Evolutionary conservation across 2,113 vertebrate genomes (phyloP).

Genomic region (Varanus salvator): DNA sequence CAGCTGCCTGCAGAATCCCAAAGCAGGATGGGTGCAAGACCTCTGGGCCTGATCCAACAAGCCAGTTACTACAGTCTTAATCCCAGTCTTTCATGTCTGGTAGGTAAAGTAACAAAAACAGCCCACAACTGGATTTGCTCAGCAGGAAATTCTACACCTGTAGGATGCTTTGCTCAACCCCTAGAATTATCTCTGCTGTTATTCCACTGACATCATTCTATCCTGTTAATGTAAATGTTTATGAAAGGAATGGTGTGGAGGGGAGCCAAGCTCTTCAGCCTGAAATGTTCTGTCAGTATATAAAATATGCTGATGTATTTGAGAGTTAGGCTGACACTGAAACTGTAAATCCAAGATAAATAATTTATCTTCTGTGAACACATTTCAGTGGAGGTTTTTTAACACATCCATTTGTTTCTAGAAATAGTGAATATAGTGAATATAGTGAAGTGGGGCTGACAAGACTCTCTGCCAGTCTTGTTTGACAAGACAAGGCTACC

Average conservation of each 20-base stretch:
- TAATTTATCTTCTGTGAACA: conserved; percentile 86
- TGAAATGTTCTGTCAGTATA: conserved; percentile 78
- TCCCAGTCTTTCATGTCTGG: background rate
- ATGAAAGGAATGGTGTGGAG: conserved; percentile 56
- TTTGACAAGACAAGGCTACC: background rate
- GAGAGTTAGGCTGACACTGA: conserved; percentile 79
- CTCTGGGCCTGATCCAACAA: background rate
- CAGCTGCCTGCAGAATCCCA: no score
- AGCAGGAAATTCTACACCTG: conserved; percentile 36
- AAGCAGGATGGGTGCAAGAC: no score
- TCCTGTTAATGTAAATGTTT: conserved; percentile 79
- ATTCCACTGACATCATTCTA: conserved; percentile 48
- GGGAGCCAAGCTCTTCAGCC: conserved; percentile 70
- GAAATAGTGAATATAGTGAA: conserved; percentile 39
- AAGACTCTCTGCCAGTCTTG: background rate
- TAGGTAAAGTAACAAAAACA: background rate
- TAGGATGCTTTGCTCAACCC: conserved; percentile 6
- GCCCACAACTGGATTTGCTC: background rate
- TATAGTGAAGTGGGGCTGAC: conserved; percentile 65
- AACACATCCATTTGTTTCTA: conserved; percentile 85
- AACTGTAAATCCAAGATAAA: conserved; percentile 85
- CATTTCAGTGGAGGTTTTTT: conserved; percentile 76
- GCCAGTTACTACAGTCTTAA: background rate
- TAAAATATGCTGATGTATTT: conserved; percentile 83
- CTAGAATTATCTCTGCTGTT: conserved; percentile 44